phyloP scores from a whole-genome alignment of 2,113 vertebrate genomes.

The Lagenorhynchus albirostris region DNA sequence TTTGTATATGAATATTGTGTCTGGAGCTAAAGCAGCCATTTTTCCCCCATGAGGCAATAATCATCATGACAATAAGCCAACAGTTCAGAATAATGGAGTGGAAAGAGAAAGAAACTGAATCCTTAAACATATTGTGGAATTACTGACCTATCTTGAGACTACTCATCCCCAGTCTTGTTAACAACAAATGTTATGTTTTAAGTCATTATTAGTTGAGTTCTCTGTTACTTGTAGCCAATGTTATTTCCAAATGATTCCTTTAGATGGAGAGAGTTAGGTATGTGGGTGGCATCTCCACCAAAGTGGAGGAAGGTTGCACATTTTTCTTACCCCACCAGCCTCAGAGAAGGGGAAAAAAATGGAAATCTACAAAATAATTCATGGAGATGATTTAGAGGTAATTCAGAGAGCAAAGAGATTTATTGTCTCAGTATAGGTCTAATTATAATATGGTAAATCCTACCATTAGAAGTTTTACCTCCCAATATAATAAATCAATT shows the following conservation, averaged over 20 bases:
- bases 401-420: background rate
- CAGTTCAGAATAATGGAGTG: background rate
- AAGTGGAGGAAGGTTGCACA: background rate
- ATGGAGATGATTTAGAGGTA: background rate
- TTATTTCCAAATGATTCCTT: background rate
- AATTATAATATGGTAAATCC: background rate
- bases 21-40: background rate
- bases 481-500: background rate
- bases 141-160: background rate
- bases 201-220: background rate
- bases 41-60: background rate
- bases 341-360: background rate
- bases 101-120: background rate
- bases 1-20: background rate
- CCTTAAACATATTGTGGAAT: background rate
- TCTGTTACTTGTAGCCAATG: background rate
- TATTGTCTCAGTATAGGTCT: background rate
- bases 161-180: background rate
- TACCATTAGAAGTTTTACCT: background rate
- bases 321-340: background rate
- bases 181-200: background rate
- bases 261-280: background rate
- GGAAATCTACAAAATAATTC: background rate
- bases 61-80: background rate
- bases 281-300: background rate